Conservation (phyloP, 1,140 invertebrate genomes). For the Potamilus streckersoni region DNA sequence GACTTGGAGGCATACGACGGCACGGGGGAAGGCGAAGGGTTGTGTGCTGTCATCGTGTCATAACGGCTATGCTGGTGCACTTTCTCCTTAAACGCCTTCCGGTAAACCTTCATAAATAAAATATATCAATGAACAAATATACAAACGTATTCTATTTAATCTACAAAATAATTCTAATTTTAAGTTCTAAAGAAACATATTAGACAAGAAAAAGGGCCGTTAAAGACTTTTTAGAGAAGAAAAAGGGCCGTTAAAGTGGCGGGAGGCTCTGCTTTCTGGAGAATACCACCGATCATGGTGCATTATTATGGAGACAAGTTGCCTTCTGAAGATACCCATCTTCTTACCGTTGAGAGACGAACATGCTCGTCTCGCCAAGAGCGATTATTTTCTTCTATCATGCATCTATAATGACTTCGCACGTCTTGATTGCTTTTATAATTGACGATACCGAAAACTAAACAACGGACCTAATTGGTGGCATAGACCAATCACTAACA, state of each 20-base stretch:
- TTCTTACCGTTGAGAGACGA: too few relatives aligned
- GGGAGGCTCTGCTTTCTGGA: neutral
- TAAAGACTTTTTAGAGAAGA: neutral
- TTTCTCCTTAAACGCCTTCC: neutral
- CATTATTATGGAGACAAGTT: conserved; percentile 2
- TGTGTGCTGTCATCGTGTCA: too few relatives aligned
- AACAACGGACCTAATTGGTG: too few relatives aligned
- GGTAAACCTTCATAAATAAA: neutral
- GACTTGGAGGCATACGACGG: neutral
- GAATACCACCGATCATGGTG: conserved; percentile 6
- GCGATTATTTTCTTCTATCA: too few relatives aligned
- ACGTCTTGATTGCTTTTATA: too few relatives aligned
- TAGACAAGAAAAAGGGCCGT: neutral
- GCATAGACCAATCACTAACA: neutral
- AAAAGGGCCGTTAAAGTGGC: neutral
- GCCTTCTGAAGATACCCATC: neutral
- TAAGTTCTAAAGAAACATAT: neutral
- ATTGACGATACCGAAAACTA: too few relatives aligned
- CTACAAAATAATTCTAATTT: neutral
- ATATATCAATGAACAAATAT: neutral
- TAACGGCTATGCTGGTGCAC: neutral
- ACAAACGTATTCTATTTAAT: neutral
- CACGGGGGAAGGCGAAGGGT: neutral
- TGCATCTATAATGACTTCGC: too few relatives aligned
- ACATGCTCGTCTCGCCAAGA: too few relatives aligned